Conservation (phyloP, 2,113 vertebrate genomes). For the Cichladusa arquata region DNA sequence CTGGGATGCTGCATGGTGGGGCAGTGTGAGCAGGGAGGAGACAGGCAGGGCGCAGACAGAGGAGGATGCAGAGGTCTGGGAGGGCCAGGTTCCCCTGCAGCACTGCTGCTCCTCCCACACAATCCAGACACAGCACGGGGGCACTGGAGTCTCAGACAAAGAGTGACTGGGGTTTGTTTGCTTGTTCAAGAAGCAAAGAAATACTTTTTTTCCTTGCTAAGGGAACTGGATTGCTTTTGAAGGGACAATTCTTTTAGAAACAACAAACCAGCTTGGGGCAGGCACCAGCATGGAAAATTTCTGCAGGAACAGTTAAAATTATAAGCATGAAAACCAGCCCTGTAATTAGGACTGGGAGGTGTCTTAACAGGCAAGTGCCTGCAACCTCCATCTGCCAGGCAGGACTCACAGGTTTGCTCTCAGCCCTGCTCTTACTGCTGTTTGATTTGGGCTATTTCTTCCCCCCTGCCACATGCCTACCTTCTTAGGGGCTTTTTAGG, state of each 20-base stretch:
- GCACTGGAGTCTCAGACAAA: not conserved
- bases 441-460: not conserved
- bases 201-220: not conserved
- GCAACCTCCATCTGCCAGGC: not conserved
- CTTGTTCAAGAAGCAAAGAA: not conserved
- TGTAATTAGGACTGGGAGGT: constrained; percentile 4
- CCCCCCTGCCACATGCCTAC: not conserved
- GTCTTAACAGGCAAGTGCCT: not conserved
- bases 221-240: not conserved
- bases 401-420: not conserved
- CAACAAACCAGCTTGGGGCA: not conserved
- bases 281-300: constrained; percentile 9
- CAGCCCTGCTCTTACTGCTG: not conserved
- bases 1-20: not conserved
- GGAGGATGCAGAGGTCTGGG: not conserved
- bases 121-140: not conserved
- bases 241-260: not conserved
- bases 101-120: fast-evolving
- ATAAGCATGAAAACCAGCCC: constrained; percentile 2
- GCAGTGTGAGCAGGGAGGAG: not conserved
- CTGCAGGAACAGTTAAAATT: not conserved
- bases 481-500: not conserved
- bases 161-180: not conserved
- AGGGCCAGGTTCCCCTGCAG: not conserved
- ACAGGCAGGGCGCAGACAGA: fast-evolving